Conservation (phyloP, 2,797 vertebrate genomes). For the Microctenopoma steveboyesi region DNA sequence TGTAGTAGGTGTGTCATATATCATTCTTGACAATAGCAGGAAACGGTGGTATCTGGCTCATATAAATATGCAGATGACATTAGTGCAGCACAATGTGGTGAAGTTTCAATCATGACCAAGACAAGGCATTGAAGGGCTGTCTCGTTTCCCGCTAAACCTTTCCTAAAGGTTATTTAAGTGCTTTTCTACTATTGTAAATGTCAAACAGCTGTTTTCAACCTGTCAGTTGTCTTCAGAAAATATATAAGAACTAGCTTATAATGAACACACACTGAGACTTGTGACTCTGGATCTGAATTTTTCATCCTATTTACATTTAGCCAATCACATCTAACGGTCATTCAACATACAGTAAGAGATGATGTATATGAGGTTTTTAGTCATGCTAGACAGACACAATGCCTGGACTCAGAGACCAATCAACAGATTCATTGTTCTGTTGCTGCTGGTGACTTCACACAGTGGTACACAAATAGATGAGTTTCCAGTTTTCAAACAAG, state of each 20-base stretch:
- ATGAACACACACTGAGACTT: background rate
- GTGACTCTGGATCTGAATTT: background rate
- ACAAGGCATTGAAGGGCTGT: too few species aligned
- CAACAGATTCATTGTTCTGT: slow-evolving; percentile 59
- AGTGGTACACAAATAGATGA: slow-evolving; percentile 10
- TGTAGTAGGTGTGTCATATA: too few species aligned
- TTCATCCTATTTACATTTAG: background rate
- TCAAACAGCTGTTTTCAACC: background rate
- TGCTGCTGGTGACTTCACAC: slow-evolving; percentile 33
- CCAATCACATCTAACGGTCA: background rate
- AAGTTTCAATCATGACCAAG: background rate
- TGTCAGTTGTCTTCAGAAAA: slow-evolving; percentile 2
- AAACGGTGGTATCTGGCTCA: background rate
- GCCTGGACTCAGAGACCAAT: slow-evolving; percentile 46
- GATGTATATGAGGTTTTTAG: slow-evolving; percentile 33
- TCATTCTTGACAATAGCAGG: background rate
- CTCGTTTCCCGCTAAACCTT: background rate
- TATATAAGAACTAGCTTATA: background rate
- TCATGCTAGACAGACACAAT: slow-evolving; percentile 70
- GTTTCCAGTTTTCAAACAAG: background rate
- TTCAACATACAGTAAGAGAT: background rate
- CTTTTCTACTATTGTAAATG: background rate
- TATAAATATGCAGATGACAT: background rate
- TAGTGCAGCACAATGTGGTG: background rate
- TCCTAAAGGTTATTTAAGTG: background rate